Evolutionary conservation across 2,888 invertebrate genomes (phyloP), one percentile per base, ranked within the genome.

Genomic region (Petrolisthes manimaculis): DNA sequence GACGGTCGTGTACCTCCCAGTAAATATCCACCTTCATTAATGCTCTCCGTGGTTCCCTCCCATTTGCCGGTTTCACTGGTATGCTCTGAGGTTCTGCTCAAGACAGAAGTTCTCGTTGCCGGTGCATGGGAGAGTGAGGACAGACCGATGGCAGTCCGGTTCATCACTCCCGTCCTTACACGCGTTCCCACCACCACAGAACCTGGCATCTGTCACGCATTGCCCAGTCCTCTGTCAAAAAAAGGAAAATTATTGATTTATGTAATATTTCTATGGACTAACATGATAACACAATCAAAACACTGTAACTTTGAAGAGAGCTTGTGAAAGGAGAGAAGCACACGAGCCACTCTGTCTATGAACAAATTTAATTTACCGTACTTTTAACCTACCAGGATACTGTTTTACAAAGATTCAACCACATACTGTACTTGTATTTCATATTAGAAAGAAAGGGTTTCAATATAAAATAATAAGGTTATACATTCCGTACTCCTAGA

Each of bases 101-200:
- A 51, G 90, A 90, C 9, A 90, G 89, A 21, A 90, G 88, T 82
- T 90, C 90, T 78, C 90, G 83, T 80, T 90, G 89, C 84, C 90
- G 85, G 86, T 90, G n/a, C n/a, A n/a, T n/a, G 90, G 0, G 90
- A 90, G 24, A 90, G 90, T 37, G 90, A 90, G 12, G 90, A 90
- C 61, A 90, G 90, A 18, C 91, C 89, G 55, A 91, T 90, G 86
- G 88, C 92, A 92, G 86, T 91, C 91, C 86, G 86, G 84, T 91
- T 92, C 92, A 88, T 92, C 92, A 78, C 92, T 92, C 84, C 89
- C 83, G 90, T 92, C 92, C 69, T 92, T 92, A 87, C 92, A 92
- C 83, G 92, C 90, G 86, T 92, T 91, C 67, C 89, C 71, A 74
- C 92, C 92, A 91, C 92, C 92, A 89, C 92, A 92, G 89, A 91